Base-by-base conservation (phyloP, 2,797 vertebrate species). In the Notoglanidium macrostoma region DNA sequence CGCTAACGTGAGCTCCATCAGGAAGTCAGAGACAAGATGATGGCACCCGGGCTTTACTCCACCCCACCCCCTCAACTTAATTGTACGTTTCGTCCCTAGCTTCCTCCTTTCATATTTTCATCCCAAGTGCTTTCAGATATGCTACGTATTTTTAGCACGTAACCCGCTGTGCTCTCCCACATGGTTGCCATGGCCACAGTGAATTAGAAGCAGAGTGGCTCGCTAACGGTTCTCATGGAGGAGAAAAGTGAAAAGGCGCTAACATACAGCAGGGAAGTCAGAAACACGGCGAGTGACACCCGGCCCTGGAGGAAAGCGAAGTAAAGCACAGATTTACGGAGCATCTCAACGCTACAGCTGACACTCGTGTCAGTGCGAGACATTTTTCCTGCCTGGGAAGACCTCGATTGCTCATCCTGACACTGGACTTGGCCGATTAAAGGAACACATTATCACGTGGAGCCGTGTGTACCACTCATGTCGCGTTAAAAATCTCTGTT, bases 111-210 rank as follows among this genome's bases (percentile, higher is more conserved):
- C 91, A 63, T 89, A 92, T 92, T 92, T 88, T 76, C 44, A 87
- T 92, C 90, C 86, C 85, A 57, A 86, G 83, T 87, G 88, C 88
- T 91, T 92, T 91, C 87, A 89, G 86, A 87, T 85, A 87, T 57
- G 78, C 91, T 90, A 90, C 89, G 88, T 89, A 91, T 91, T 93
- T 91, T 94, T 93, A 94, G 92, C 92, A 94, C 90, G 88, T 89
- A 91, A 88, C 92, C 92, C 73, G 90, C 92, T 91, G 93, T 40
- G 92, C 88, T 87, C 88, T 89, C 87, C 85, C 85, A 89, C 91
- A 92, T 85, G 86, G 94, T 96, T 95, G 92, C 94, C 92, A 95
- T 95, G 93, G 94, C 91, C 92, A 94, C 94, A 74, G 89, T 84
- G 87, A 94, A 94, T 92, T 92, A 93, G 87, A 72, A 86, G 85